These are phyloP conservation scores for Pyrocoelia pectoralis DNA, from an alignment of 2,888 invertebrate genomes.

Conservation along the genomic window DNA sequence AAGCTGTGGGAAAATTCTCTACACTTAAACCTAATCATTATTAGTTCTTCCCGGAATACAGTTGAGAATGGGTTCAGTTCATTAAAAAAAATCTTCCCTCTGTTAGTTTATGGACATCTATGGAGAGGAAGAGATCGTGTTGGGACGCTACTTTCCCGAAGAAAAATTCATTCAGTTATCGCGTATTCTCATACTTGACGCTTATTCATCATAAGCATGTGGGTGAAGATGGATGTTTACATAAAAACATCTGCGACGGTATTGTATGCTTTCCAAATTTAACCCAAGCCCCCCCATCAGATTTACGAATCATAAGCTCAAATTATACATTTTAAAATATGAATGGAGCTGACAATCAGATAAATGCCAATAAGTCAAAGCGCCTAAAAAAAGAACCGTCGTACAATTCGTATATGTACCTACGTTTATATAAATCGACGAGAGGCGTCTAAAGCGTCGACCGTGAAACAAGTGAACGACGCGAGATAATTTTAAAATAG, in stretches of 20 bases:
- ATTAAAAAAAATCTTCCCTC: too few relatives aligned
- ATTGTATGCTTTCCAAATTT: background rate
- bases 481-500: slow-evolving; percentile 31
- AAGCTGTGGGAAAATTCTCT: too few relatives aligned
- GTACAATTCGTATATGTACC: background rate
- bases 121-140: too few relatives aligned
- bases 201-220: background rate
- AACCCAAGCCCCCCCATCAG: background rate
- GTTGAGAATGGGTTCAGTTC: too few relatives aligned
- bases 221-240: background rate
- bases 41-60: too few relatives aligned
- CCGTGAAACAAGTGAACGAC: slow-evolving; percentile 38
- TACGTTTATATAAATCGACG: slow-evolving; percentile 8
- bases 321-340: background rate
- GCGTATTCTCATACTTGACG: too few relatives aligned
- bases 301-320: background rate
- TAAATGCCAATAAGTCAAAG: background rate
- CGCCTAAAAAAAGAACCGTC: background rate
- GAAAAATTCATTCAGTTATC: too few relatives aligned
- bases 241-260: background rate
- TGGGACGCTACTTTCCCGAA: too few relatives aligned
- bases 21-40: too few relatives aligned
- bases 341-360: background rate
- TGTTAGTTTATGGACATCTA: too few relatives aligned
- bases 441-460: slow-evolving; percentile 37